phyloP scores from a whole-genome alignment of 2,113 vertebrate species.

The Zosterops borbonicus region DNA sequence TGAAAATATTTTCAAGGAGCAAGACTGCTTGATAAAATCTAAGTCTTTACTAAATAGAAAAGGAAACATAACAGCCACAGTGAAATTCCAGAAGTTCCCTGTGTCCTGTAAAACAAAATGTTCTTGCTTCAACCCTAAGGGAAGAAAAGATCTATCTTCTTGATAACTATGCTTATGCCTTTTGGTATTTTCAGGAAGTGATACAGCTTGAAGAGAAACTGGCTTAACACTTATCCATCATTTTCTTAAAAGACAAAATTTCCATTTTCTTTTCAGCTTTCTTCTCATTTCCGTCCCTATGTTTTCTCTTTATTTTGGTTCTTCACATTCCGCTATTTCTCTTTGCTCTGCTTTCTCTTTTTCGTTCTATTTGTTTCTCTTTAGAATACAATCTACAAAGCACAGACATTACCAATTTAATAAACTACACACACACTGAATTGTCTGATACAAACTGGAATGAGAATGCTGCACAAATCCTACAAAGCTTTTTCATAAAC shows the following conservation, averaged over 20 bases:
- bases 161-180: not conserved
- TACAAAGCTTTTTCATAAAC: not conserved
- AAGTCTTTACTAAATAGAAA: not conserved
- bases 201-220: not conserved
- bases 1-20: not conserved
- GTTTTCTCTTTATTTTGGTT: not conserved
- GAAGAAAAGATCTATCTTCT: not conserved
- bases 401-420: not conserved
- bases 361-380: not conserved
- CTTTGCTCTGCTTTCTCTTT: not conserved
- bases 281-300: not conserved
- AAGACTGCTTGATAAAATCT: not conserved
- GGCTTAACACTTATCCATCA: not conserved
- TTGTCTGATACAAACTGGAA: not conserved
- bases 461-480: not conserved
- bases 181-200: slow-evolving; percentile 5
- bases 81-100: not conserved
- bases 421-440: not conserved
- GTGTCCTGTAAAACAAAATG: not conserved
- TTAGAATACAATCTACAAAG: not conserved
- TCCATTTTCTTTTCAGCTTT: not conserved
- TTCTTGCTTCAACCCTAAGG: not conserved
- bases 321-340: not conserved
- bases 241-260: not conserved
- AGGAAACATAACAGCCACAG: not conserved